Evolutionary conservation across 2,797 vertebrate genomes (phyloP), one percentile per base, ranked within the genome.

Genomic region (Falco concolor): DNA sequence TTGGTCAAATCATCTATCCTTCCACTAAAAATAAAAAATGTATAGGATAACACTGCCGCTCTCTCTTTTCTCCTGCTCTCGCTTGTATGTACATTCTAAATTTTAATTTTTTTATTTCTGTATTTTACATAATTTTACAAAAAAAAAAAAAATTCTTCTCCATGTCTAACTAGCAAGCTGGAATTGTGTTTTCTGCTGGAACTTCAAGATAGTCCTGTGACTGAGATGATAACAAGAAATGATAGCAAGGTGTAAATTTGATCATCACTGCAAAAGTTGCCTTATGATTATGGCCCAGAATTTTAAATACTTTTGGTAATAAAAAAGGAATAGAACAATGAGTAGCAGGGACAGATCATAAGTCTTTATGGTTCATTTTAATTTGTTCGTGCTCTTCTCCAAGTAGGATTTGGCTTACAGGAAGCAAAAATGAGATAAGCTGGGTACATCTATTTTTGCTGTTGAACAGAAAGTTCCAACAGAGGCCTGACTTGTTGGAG

Each of bases 81-180:
- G 2, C 10, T 49, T 19, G 2, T 16, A 28, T 23, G 23, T 23
- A 10, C 24, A 5, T 7, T 30, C 21, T 40, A 22, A 1, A 4
- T 19, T 15, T 40, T n/a, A 38, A 15, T 12, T 5, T 21, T 74
- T 61, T 86, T 54, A 21, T 63, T 57, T 45, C 13, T 60, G 1
- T 21, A 32, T 22, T 45, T 21, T 23, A 7, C 8, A 8, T 21
- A 2, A 12, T 69, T 64, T 63, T 5, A 27, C 16, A 19, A 19
- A 44, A 44, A 44, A 44, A 19, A 44, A 44, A 19, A 19, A 8
- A 44, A 44, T 1, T 0, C 24, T 1, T 0, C 24, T 22, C 8
- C 2, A 0, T 30, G 6, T 34, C 3, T 61, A 45, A 42, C 2
- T 67, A 34, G 2, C 8, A 45, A 63, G 4, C 5, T 42, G 54